Conservation (phyloP, 2,797 vertebrate genomes). For the Tragelaphus eurycerus region DNA sequence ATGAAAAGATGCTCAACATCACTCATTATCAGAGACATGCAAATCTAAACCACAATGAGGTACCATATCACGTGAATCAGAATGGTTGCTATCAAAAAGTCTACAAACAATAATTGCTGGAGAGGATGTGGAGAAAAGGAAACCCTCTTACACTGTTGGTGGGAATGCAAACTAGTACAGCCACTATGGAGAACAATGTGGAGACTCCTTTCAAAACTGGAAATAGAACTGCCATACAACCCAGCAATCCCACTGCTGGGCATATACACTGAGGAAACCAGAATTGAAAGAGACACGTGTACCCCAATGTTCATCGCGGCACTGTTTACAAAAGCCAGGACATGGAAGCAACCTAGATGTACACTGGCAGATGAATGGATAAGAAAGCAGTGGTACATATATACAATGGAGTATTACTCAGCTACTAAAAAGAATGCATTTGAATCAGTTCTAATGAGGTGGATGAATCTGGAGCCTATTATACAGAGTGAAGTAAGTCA, state of each 20-base stretch:
- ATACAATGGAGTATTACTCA: neutral
- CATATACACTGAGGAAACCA: neutral
- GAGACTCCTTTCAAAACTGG: neutral
- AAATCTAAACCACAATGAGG: neutral
- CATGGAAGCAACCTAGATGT: neutral
- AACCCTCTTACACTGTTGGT: neutral
- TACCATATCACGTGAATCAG: accelerated
- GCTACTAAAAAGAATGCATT: neutral
- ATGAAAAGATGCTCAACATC: neutral
- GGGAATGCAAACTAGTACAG: neutral
- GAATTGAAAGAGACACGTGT: neutral
- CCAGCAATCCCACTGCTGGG: neutral
- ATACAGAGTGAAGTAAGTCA: neutral
- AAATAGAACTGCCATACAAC: neutral
- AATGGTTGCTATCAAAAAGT: neutral
- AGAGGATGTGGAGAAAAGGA: neutral
- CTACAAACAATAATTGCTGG: neutral
- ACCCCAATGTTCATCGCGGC: neutral
- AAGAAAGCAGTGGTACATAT: neutral
- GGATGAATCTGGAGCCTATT: neutral
- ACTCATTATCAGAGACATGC: neutral
- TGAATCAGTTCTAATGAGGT: neutral
- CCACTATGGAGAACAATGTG: neutral
- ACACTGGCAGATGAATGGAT: neutral
- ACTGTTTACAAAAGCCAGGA: neutral